Conservation (phyloP, 2,888 invertebrate genomes). For the Anticlea derivata region DNA sequence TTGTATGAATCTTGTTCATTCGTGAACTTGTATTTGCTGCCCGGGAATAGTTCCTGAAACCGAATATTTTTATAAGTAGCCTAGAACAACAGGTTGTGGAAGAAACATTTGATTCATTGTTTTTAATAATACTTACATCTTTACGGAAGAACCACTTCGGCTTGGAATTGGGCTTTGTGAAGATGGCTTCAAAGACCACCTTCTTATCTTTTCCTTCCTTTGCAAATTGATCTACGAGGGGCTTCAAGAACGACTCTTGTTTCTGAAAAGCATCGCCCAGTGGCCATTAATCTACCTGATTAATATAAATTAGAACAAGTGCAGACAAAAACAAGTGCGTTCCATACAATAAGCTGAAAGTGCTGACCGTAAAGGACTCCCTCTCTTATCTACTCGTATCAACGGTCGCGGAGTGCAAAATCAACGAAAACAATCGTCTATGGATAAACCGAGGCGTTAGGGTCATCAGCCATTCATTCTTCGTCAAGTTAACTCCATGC, state of each 20-base stretch:
- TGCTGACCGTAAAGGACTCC: conserved; percentile 67
- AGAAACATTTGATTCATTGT: not conserved
- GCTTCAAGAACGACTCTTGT: conserved; percentile 96
- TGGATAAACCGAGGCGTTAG: conserved; percentile 75
- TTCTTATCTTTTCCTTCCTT: conserved; percentile 98
- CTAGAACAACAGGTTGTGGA: too few species aligned
- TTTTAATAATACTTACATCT: conserved; percentile 89
- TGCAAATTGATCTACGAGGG: conserved; percentile 96
- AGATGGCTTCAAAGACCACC: conserved; percentile 96
- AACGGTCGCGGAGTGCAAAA: conserved; percentile 66
- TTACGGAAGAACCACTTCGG: conserved; percentile 96
- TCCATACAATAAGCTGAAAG: conserved; percentile 74
- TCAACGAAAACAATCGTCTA: conserved; percentile 61
- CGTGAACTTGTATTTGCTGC: conserved; percentile 98
- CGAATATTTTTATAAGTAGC: not conserved
- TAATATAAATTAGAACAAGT: conserved; percentile 37
- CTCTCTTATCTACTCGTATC: conserved; percentile 54
- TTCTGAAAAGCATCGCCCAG: conserved; percentile 86
- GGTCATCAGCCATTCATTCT: conserved; percentile 69
- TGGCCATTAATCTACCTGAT: conserved; percentile 54
- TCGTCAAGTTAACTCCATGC: conserved; percentile 74
- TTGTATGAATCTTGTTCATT: conserved; percentile 96
- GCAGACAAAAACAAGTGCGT: conserved; percentile 75
- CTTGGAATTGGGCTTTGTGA: conserved; percentile 97
- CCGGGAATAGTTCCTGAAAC: conserved; percentile 94